A percentile compares a stretch with the other conserved stretches of the same genome.
Evolutionary conservation across 2,797 vertebrate genomes (phyloP).

Genomic region (Coluber constrictor): DNA sequence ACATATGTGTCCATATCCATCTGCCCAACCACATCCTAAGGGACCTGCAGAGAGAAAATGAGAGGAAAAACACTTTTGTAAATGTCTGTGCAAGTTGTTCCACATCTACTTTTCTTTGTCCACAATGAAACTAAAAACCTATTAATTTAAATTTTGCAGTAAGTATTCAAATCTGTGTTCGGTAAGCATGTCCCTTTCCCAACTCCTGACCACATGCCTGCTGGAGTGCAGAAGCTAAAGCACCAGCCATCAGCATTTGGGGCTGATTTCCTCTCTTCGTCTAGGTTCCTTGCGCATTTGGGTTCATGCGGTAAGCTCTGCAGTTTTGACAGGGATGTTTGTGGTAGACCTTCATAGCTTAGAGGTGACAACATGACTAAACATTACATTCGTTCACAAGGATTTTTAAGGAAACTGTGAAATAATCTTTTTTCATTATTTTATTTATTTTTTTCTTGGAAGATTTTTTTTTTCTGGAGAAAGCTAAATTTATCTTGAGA

Average conservation of each 20-base stretch:
- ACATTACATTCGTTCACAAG: constrained; percentile 48
- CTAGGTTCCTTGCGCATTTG: constrained; percentile 26
- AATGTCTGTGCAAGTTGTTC: constrained; percentile 59
- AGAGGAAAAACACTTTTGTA: constrained; percentile 49
- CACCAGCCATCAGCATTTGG: constrained; percentile 37
- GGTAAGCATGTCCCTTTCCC: constrained; percentile 52
- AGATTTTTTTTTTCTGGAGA: neutral
- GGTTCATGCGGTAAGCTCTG: constrained; percentile 53
- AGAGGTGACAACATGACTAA: constrained; percentile 63
- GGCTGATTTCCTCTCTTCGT: constrained; percentile 40
- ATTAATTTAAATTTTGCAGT: constrained; percentile 60
- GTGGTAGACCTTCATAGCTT: constrained; percentile 56
- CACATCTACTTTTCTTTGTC: constrained; percentile 46
- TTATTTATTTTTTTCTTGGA: neutral
- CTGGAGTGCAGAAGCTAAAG: constrained; percentile 46
- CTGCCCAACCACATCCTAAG: constrained; percentile 69
- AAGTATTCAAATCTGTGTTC: constrained; percentile 55
- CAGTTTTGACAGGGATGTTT: constrained; percentile 56
- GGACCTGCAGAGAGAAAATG: constrained; percentile 56
- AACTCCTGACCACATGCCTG: constrained; percentile 47
- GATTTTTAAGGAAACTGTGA: constrained; percentile 49
- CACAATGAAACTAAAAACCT: constrained; percentile 65
- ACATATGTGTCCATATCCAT: constrained; percentile 64
- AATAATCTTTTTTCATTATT: constrained; percentile 34
- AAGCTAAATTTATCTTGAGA: constrained; percentile 7